phyloP scores from a whole-genome alignment of 2,888 invertebrate genomes.

The Abscondita cerata region DNA sequence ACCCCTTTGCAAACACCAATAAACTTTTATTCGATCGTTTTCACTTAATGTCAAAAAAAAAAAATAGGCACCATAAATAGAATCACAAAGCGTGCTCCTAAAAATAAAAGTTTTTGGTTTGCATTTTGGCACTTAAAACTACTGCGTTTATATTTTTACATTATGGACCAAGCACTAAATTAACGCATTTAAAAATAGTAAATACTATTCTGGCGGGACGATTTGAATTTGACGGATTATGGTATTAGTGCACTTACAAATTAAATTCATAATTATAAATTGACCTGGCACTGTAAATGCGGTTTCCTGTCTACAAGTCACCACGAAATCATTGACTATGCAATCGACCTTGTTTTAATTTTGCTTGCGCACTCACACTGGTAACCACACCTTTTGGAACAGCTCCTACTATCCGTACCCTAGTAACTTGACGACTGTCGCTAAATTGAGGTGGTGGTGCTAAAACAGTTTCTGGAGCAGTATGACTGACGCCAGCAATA shows the following conservation, averaged over 20 bases:
- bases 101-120: conserved; percentile 14
- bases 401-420: conserved; percentile 83
- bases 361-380: conserved; percentile 44
- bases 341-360: conserved; percentile 55
- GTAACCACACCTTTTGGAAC: conserved; percentile 69
- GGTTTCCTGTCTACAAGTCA: conserved; percentile 14
- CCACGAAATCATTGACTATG: conserved; percentile 54
- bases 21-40: conserved; percentile 1
- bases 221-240: conserved; percentile 28
- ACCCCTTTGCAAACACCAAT: not conserved
- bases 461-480: conserved; percentile 59
- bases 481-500: conserved; percentile 47
- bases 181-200: conserved; percentile 24
- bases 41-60: not conserved
- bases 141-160: not conserved
- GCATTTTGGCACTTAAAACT: conserved; percentile 18
- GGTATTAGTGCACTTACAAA: conserved; percentile 27
- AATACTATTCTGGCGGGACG: conserved; percentile 24
- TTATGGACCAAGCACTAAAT: too few species aligned
- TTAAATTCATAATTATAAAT: conserved; percentile 15
- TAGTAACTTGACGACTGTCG: conserved; percentile 69
- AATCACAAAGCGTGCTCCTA: not conserved
- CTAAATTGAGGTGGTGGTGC: conserved; percentile 93
- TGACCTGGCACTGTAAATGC: conserved; percentile 15
- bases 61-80: conserved; percentile 1